phyloP scores from a whole-genome alignment of 2,888 invertebrate species.

The Ceriagrion tenellum region DNA sequence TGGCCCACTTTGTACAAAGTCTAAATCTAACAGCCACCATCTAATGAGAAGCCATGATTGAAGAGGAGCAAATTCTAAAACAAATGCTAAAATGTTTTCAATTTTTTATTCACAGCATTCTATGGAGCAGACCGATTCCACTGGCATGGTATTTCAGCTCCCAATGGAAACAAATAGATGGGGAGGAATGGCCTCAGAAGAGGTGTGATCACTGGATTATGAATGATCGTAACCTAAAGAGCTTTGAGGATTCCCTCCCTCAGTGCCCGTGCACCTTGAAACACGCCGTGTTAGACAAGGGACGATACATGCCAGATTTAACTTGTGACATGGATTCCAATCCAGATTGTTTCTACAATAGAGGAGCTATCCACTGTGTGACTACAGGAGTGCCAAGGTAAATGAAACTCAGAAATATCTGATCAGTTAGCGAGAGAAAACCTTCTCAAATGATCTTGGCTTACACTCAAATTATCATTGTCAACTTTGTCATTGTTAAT shows the following conservation, averaged over 20 bases:
- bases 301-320: slow-evolving; percentile 93
- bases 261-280: slow-evolving; percentile 94
- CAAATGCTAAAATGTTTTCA: too few species aligned
- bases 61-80: too few species aligned
- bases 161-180: slow-evolving; percentile 92
- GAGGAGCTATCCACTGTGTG: slow-evolving; percentile 95
- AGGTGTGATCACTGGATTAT: slow-evolving; percentile 95
- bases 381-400: slow-evolving; percentile 94
- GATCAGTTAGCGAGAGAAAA: too few species aligned
- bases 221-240: slow-evolving; percentile 89
- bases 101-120: slow-evolving; percentile 78
- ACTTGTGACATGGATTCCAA: slow-evolving; percentile 95
- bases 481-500: too few species aligned
- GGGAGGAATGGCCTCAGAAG: slow-evolving; percentile 88
- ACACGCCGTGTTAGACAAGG: slow-evolving; percentile 95
- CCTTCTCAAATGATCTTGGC: background rate
- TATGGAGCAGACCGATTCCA: slow-evolving; percentile 96
- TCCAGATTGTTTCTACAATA: slow-evolving; percentile 92
- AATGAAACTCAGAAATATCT: slow-evolving; percentile 72
- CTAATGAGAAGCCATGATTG: too few species aligned
- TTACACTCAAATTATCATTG: too few species aligned
- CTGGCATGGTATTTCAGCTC: slow-evolving; percentile 95
- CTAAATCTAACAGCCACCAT: too few species aligned
- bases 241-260: slow-evolving; percentile 89
- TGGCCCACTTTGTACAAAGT: too few species aligned